Evolutionary conservation across 2,888 invertebrate species (phyloP).

Genomic region (Drosophila diplacantha): DNA sequence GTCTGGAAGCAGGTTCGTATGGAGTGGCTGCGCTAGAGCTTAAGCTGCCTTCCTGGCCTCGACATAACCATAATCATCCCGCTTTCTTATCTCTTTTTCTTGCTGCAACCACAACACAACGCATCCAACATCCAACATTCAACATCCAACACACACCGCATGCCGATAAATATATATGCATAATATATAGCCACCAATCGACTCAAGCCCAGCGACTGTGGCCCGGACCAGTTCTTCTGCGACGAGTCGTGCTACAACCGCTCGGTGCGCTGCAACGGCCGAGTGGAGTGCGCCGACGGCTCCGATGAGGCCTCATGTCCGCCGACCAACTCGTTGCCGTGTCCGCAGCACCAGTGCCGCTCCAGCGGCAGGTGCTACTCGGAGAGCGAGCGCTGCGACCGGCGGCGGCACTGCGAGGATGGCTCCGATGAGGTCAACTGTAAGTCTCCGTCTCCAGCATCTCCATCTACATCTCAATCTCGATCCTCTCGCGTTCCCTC

Average conservation of each 20-base stretch:
- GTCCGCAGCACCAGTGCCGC: constrained; percentile 80
- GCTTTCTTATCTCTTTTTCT: constrained; percentile 41
- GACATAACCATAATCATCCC: constrained; percentile 15
- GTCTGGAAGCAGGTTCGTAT: constrained; percentile 21
- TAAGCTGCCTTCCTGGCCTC: constrained; percentile 1
- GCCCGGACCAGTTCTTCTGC: constrained; percentile 79
- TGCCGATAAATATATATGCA: constrained; percentile 33
- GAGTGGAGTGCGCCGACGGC: constrained; percentile 81
- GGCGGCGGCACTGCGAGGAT: constrained; percentile 80
- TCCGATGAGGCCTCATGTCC: constrained; percentile 80
- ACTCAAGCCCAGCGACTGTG: constrained; percentile 72
- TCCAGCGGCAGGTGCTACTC: constrained; percentile 78
- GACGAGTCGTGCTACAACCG: constrained; percentile 81
- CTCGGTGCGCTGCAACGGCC: constrained; percentile 82
- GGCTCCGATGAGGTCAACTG: constrained; percentile 81
- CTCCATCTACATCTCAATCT: neutral
- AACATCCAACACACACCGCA: constrained; percentile 11
- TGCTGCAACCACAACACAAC: constrained; percentile 11
- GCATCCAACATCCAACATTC: constrained; percentile 9
- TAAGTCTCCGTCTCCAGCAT: constrained; percentile 64
- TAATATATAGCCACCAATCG: constrained; percentile 60
- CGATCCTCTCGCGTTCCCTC: neutral
- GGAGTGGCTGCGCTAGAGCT: neutral
- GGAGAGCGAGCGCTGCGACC: constrained; percentile 80
- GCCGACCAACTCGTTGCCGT: constrained; percentile 49